Conservation (phyloP, 2,113 vertebrate species). For the Buteo buteo region DNA sequence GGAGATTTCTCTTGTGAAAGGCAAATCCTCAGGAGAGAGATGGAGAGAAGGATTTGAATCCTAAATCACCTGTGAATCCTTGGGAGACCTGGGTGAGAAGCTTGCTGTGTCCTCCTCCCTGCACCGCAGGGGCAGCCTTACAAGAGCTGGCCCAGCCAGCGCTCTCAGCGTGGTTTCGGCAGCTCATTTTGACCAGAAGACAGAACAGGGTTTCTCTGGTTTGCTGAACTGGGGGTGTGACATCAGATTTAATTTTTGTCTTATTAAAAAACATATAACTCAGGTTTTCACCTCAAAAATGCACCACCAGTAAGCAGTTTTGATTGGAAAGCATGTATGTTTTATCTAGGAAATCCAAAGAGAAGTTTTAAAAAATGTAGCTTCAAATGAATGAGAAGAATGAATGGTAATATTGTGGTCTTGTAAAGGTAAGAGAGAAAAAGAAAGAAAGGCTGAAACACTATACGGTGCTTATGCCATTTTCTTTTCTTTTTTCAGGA, state of each 20-base stretch:
- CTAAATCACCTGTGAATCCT: neutral
- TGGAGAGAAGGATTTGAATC: neutral
- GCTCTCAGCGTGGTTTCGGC: accelerated
- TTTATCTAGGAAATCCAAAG: neutral
- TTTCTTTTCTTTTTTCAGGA: slow-evolving; percentile 1
- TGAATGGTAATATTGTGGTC: neutral
- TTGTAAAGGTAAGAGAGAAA: neutral
- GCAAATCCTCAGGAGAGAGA: neutral
- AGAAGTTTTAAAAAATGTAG: neutral
- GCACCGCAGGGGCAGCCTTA: neutral
- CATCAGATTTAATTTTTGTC: neutral
- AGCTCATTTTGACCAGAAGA: accelerated
- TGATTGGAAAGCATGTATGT: neutral
- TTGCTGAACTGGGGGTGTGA: neutral
- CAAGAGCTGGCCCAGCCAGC: neutral
- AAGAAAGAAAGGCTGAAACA: neutral
- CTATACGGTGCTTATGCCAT: neutral
- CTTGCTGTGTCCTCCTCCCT: neutral
- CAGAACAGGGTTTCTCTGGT: neutral
- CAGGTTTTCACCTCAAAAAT: neutral
- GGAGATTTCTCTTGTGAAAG: neutral
- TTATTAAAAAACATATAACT: neutral
- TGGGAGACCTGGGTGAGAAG: neutral
- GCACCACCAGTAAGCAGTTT: neutral
- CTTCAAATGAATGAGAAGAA: neutral